phyloP scores from a whole-genome alignment of 2,888 invertebrate genomes.

The Marasmarcha lunaedactyla region DNA sequence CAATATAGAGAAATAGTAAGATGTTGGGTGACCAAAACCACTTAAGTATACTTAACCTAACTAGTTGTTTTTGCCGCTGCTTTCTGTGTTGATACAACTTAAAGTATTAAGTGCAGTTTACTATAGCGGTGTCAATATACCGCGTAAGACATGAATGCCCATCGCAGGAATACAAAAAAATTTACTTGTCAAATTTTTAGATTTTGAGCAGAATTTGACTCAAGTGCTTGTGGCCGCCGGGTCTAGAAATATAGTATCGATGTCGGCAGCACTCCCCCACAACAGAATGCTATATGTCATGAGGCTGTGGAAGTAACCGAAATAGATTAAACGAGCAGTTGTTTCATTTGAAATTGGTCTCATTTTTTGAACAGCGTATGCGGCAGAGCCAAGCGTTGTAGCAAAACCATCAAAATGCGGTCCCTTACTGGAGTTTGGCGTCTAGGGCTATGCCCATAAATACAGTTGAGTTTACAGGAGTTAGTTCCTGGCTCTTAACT shows the following conservation, averaged over 20 bases:
- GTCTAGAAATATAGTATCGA: background rate
- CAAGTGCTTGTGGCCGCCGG: background rate
- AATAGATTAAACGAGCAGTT: no score
- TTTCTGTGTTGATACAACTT: background rate
- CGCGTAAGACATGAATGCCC: background rate
- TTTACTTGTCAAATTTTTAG: background rate
- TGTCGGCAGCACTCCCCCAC: no score
- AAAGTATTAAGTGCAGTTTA: background rate
- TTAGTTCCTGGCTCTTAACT: no score
- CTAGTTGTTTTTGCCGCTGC: background rate
- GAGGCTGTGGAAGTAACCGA: no score
- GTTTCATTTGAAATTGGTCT: no score
- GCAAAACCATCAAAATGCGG: no score
- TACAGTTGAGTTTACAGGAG: no score
- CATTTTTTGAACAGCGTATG: no score
- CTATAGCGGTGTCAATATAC: background rate
- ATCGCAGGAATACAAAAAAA: background rate
- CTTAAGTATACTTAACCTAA: background rate
- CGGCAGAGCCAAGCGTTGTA: no score
- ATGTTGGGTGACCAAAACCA: background rate
- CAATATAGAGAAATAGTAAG: background rate
- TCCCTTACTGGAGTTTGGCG: no score
- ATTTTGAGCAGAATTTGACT: conserved; percentile 1
- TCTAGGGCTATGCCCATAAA: no score
- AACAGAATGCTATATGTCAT: no score